Conservation (phyloP, 2,888 invertebrate genomes). For the Campoplex capitator region DNA sequence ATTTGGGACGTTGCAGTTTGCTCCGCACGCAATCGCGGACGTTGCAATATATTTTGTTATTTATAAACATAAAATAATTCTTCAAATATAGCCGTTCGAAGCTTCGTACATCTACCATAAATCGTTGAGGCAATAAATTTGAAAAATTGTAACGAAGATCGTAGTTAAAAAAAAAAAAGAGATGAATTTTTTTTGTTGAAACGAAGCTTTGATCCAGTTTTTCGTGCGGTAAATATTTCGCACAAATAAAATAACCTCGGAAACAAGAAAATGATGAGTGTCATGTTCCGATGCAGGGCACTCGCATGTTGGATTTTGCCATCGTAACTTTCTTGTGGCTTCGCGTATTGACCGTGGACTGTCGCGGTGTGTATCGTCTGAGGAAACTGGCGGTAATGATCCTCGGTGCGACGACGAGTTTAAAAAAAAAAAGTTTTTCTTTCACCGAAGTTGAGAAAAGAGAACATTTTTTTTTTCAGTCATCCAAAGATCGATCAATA, state of each 20-base stretch:
- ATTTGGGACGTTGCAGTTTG: constrained; percentile 33
- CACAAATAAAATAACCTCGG: neutral
- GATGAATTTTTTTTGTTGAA: neutral
- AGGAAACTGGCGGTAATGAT: neutral
- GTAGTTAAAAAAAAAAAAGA: neutral
- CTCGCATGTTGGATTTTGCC: neutral
- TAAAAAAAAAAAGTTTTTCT: neutral
- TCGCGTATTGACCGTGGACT: constrained; percentile 26
- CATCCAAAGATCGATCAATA: neutral
- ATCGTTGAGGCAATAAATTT: neutral
- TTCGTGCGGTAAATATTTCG: neutral
- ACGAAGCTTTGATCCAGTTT: neutral
- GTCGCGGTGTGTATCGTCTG: constrained; percentile 1
- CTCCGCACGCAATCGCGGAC: constrained; percentile 56
- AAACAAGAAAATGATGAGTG: neutral
- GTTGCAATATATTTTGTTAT: constrained; percentile 23
- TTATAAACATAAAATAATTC: constrained; percentile 3
- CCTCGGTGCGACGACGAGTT: neutral
- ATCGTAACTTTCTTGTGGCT: constrained; percentile 16
- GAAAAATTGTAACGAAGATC: neutral
- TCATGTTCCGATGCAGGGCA: constrained; percentile 1
- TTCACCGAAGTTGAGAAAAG: neutral
- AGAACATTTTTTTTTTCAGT: neutral
- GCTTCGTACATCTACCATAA: neutral
- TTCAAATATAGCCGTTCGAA: neutral